Percentiles rank a stretch among this genome's conserved stretches.
These are phyloP conservation scores for Pomacea maculata DNA, from an alignment of 1,140 invertebrate genomes.

Conservation along the genomic window DNA sequence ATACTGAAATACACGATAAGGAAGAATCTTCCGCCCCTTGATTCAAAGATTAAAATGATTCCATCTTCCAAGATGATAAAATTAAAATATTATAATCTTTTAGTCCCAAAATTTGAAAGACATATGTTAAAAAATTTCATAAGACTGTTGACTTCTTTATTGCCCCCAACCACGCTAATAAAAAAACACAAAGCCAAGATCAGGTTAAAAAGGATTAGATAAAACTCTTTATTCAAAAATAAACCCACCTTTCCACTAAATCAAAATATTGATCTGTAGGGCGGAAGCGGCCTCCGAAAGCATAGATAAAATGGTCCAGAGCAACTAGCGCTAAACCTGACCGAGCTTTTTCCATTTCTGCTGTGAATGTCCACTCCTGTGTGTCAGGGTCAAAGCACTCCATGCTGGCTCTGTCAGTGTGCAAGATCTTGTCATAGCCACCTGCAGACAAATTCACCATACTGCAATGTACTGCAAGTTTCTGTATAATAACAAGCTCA, in stretches of 20 bases:
- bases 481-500: too few species aligned
- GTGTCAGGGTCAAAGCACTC: conserved; percentile 60
- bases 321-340: conserved; percentile 58
- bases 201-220: too few species aligned
- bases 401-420: conserved; percentile 62
- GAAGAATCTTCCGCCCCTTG: too few species aligned
- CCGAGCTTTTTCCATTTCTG: conserved; percentile 63
- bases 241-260: conserved; percentile 55
- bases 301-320: conserved; percentile 59
- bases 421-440: conserved; percentile 60
- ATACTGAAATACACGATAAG: too few species aligned
- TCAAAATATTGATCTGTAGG: conserved; percentile 61
- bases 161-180: too few species aligned
- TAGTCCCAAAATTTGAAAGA: neutral
- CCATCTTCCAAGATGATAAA: too few species aligned
- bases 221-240: neutral
- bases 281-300: conserved; percentile 59
- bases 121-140: neutral
- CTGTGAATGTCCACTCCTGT: conserved; percentile 61
- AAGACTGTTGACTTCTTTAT: too few species aligned
- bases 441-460: conserved; percentile 36
- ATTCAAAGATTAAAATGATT: too few species aligned
- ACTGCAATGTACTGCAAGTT: too few species aligned
- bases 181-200: too few species aligned
- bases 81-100: neutral